These are phyloP conservation scores for Cyaniris semiargus DNA, from an alignment of 2,888 invertebrate species.

Conservation along the genomic window DNA sequence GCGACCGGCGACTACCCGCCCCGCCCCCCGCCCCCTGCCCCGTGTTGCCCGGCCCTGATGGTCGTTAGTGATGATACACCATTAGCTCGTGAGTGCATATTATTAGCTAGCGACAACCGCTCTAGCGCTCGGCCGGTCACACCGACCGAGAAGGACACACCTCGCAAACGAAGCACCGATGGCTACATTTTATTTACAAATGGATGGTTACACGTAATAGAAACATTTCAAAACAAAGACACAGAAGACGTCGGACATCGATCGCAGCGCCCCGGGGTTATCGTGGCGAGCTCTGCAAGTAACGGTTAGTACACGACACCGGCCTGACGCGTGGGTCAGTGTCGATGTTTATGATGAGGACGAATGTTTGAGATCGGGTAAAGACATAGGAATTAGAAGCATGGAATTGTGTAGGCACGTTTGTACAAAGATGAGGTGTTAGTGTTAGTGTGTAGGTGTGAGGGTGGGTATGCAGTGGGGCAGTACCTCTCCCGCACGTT, in stretches of 20 bases:
- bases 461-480: constrained; percentile 26
- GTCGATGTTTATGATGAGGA: neutral
- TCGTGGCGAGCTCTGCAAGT: neutral
- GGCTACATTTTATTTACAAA: neutral
- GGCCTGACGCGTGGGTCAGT: neutral
- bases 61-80: constrained; percentile 9
- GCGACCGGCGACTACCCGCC: neutral
- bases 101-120: neutral
- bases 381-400: neutral
- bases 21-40: neutral
- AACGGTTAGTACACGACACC: neutral
- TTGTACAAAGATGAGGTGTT: neutral
- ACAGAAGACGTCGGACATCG: neutral
- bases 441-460: constrained; percentile 20
- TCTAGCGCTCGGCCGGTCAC: neutral
- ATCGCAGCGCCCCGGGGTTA: neutral
- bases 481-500: constrained; percentile 96
- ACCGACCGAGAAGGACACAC: constrained; percentile 9
- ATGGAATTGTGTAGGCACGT: constrained; percentile 4
- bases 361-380: neutral
- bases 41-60: neutral
- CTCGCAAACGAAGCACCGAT: neutral
- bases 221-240: neutral
- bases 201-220: neutral
- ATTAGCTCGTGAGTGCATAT: neutral